Evolutionary conservation across 1,140 invertebrate species (phyloP), one percentile per base, ranked within the genome.

Genomic region (Drosophila setifemur): DNA sequence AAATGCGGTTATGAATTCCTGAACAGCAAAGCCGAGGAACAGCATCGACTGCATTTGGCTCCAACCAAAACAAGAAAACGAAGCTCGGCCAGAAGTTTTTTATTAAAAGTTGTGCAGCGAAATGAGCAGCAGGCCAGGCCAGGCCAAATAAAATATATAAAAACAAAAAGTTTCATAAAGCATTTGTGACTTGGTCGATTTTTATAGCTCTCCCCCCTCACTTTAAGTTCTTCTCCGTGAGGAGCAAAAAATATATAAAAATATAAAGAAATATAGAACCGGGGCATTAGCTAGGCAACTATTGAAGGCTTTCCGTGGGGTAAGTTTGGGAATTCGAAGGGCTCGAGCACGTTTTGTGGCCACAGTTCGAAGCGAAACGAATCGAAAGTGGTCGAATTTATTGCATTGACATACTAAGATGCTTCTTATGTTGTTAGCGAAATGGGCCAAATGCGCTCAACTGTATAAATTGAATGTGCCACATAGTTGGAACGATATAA

Each of bases 1-100:
- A 73, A 77, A 73, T 83, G 78, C 78, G 78, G 78, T 83, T 83
- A 83, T 83, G 78, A 83, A 83, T 83, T 83, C 58, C 78, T 83
- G 78, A 83, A 58, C 78, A 77, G 78, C 47, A 48, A 28, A 64
- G 29, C 42, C 50, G 44, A 33, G 26, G 9, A 39, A 23, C 12
- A 58, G 47, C 49, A 68, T 43, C 63, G 45, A 58, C 49, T 71
- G 74, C 63, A 70, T 26, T 61, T 43, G 57, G 11, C 23, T 14
- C 39, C 23, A 42, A 33, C 50, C 44, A 33, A 33, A 12, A 29
- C 18, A 31, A 14, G 33, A 14, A 14, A 16, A 14, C 14, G 33
- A 37, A 12, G 37, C 25, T 16, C 31, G 33, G 26, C 26, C 66
- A 42, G 31, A 83, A 83, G 73, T 61, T 83, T 83, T 82, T 76